A percentile compares a stretch with the other conserved stretches of the same genome.
These are phyloP conservation scores for Chymomyza costata DNA, from an alignment of 1,140 invertebrate genomes.

Conservation along the genomic window DNA sequence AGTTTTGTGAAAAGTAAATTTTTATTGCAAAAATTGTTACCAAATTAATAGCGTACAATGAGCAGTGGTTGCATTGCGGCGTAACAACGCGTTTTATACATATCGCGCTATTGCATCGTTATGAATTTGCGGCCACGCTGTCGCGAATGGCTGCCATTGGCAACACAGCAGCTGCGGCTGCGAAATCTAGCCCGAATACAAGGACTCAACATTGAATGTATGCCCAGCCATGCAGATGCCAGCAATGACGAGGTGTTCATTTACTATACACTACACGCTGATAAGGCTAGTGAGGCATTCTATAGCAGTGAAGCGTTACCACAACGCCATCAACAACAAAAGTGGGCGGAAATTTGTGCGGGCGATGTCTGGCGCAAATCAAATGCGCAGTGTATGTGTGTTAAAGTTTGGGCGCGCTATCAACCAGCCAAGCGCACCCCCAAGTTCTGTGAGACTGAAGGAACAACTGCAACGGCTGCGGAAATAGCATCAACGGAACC, in stretches of 20 bases:
- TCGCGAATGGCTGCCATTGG: slow-evolving; percentile 80
- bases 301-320: slow-evolving; percentile 88
- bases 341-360: slow-evolving; percentile 79
- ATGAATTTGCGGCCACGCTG: slow-evolving; percentile 80
- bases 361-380: slow-evolving; percentile 60
- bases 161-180: slow-evolving; percentile 82
- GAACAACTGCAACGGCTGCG: background rate
- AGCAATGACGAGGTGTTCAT: slow-evolving; percentile 76
- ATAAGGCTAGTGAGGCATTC: slow-evolving; percentile 85
- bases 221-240: slow-evolving; percentile 1
- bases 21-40: slow-evolving; percentile 1
- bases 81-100: slow-evolving; percentile 38
- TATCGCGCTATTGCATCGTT: no score
- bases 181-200: slow-evolving; percentile 84
- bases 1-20: slow-evolving; percentile 23
- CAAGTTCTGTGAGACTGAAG: slow-evolving; percentile 48
- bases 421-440: slow-evolving; percentile 12
- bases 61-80: slow-evolving; percentile 4
- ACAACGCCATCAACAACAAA: slow-evolving; percentile 78
- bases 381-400: slow-evolving; percentile 63
- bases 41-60: slow-evolving; percentile 24
- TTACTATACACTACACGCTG: slow-evolving; percentile 87
- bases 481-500: background rate
- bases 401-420: slow-evolving; percentile 63
- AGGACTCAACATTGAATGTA: slow-evolving; percentile 78